A percentile compares a stretch with the other conserved stretches of the same genome.
Evolutionary conservation across 2,797 vertebrate species (phyloP).

Genomic region (Tapirus indicus): DNA sequence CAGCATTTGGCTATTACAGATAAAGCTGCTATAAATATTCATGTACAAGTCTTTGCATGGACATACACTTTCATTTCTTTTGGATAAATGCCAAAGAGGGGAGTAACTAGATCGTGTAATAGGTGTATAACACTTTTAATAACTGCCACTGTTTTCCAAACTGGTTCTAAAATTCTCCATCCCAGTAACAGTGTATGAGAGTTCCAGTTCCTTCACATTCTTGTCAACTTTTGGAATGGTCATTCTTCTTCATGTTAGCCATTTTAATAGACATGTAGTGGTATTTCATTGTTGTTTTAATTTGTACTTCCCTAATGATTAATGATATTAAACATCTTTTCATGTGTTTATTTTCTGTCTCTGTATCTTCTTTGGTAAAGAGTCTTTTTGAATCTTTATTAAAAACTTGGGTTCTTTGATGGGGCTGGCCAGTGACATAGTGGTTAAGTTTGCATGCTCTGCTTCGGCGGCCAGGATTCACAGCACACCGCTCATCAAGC

Average conservation of each 20-base stretch:
- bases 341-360: too few species aligned
- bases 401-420: not conserved
- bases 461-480: not conserved
- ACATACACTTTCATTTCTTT: not conserved
- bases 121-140: not conserved
- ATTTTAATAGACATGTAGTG: not conserved
- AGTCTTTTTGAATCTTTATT: too few species aligned
- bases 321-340: too few species aligned
- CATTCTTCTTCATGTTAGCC: not conserved
- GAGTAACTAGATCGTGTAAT: not conserved
- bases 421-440: too few species aligned
- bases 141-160: not conserved
- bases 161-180: not conserved
- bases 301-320: too few species aligned
- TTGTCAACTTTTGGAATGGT: not conserved
- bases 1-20: not conserved
- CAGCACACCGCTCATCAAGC: too few species aligned
- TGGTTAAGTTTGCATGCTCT: not conserved
- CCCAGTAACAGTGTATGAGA: not conserved
- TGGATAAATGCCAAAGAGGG: not conserved
- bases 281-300: not conserved
- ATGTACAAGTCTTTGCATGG: not conserved
- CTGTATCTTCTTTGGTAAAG: too few species aligned
- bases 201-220: too few species aligned
- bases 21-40: not conserved